phyloP scores from a whole-genome alignment of 2,113 vertebrate species.

The Anarhynchus alexandrinus region DNA sequence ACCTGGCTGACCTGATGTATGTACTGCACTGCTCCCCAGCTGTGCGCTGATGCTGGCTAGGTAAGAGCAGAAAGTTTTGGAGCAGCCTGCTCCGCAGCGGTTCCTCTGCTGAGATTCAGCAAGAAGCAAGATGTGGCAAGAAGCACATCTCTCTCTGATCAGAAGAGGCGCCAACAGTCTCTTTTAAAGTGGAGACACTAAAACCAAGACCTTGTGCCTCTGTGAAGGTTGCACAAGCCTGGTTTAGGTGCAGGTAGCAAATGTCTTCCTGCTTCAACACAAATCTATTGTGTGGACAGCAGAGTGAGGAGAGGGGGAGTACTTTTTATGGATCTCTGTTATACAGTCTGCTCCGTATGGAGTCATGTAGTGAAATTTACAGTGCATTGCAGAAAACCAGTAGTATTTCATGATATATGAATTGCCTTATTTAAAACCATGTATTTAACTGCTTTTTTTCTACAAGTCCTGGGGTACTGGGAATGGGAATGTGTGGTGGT shows the following conservation, averaged over 20 bases:
- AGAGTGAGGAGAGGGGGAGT: background rate
- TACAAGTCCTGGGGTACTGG: background rate
- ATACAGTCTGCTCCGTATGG: fast-evolving
- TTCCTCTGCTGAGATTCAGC: background rate
- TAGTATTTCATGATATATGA: background rate
- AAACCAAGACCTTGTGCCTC: background rate
- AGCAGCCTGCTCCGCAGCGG: background rate
- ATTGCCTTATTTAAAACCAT: background rate
- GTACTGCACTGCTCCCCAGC: background rate
- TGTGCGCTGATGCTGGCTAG: background rate
- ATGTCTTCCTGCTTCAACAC: background rate
- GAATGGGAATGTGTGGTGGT: background rate
- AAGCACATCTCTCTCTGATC: background rate
- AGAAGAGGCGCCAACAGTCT: background rate
- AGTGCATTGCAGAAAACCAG: background rate
- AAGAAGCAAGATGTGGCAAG: background rate
- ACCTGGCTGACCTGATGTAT: background rate
- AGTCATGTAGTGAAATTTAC: background rate
- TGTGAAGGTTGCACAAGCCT: background rate
- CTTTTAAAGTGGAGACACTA: background rate
- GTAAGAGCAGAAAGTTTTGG: background rate
- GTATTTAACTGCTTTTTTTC: background rate
- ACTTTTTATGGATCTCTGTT: background rate
- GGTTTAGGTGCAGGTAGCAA: background rate
- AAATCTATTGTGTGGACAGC: background rate